Evolutionary conservation across 2,888 invertebrate species (phyloP).

Genomic region (Cecidostiba fungosa): DNA sequence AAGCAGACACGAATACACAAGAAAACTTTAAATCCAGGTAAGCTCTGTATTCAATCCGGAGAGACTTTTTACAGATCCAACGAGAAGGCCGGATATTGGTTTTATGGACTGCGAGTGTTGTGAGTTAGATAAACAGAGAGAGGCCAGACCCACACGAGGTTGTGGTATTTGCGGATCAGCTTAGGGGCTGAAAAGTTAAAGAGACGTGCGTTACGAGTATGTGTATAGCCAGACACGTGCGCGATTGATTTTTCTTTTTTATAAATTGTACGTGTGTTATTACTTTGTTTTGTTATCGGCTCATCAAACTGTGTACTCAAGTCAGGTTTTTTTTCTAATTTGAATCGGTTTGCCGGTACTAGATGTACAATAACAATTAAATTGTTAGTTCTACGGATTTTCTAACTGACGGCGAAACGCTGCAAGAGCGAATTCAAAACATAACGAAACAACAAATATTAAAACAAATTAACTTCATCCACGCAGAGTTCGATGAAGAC

Average conservation of each 20-base stretch:
- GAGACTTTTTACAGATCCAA: background rate
- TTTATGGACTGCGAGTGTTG: background rate
- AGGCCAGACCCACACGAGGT: background rate
- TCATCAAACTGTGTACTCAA: too few relatives aligned
- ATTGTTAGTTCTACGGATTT: too few relatives aligned
- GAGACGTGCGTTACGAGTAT: too few relatives aligned
- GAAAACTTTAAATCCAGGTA: constrained; percentile 85
- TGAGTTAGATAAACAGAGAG: too few relatives aligned
- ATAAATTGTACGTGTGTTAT: background rate
- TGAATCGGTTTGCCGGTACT: too few relatives aligned
- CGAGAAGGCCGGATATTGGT: background rate
- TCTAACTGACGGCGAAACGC: too few relatives aligned
- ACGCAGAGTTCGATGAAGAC: constrained; percentile 85
- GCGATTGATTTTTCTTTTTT: background rate
- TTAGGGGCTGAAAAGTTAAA: too few relatives aligned
- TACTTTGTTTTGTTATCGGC: too few relatives aligned
- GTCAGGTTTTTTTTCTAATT: background rate
- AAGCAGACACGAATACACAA: constrained; percentile 85
- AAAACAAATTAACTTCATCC: background rate
- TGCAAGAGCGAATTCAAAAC: too few relatives aligned
- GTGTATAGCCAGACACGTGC: background rate
- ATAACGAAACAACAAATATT: too few relatives aligned
- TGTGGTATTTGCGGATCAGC: background rate
- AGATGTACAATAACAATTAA: too few relatives aligned
- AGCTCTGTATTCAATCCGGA: background rate